Conservation (phyloP, 2,888 invertebrate species). For the Aporophyla nigra region DNA sequence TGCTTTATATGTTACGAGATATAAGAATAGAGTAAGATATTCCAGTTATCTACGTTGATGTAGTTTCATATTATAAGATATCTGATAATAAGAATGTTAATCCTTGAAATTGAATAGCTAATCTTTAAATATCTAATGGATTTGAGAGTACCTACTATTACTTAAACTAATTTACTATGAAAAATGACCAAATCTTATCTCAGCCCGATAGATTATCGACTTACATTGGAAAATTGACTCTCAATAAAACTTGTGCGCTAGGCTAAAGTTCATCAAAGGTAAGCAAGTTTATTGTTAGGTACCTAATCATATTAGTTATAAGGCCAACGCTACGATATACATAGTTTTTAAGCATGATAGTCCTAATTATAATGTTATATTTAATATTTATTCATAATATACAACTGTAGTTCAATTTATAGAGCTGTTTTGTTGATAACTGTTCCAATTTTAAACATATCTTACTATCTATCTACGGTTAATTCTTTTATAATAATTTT, state of each 20-base stretch:
- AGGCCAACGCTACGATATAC: slow-evolving; percentile 46
- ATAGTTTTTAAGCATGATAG: slow-evolving; percentile 37
- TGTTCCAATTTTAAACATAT: slow-evolving; percentile 55
- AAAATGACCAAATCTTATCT: slow-evolving; percentile 62
- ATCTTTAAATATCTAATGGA: slow-evolving; percentile 40
- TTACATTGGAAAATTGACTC: slow-evolving; percentile 21
- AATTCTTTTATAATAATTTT: slow-evolving; percentile 12
- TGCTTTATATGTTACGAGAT: slow-evolving; percentile 66
- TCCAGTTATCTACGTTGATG: slow-evolving; percentile 53
- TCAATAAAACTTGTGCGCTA: slow-evolving; percentile 33
- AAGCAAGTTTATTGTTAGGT: slow-evolving; percentile 48
- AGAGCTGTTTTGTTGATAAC: slow-evolving; percentile 36
- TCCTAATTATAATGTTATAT: slow-evolving; percentile 37
- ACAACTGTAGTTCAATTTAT: slow-evolving; percentile 34
- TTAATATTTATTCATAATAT: slow-evolving; percentile 24
- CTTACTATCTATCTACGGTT: slow-evolving; percentile 24
- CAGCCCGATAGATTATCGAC: slow-evolving; percentile 33
- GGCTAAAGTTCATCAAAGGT: slow-evolving; percentile 33
- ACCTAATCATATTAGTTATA: slow-evolving; percentile 35
- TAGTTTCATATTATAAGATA: slow-evolving; percentile 55
- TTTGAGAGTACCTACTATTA: slow-evolving; percentile 51
- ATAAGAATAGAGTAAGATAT: slow-evolving; percentile 53
- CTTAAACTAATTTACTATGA: slow-evolving; percentile 33
- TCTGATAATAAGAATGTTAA: slow-evolving; percentile 54
- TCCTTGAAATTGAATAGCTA: slow-evolving; percentile 37